Base-by-base conservation (phyloP, 53 echinoderm and acorn worm genomes). In the Crossaster papposus region DNA sequence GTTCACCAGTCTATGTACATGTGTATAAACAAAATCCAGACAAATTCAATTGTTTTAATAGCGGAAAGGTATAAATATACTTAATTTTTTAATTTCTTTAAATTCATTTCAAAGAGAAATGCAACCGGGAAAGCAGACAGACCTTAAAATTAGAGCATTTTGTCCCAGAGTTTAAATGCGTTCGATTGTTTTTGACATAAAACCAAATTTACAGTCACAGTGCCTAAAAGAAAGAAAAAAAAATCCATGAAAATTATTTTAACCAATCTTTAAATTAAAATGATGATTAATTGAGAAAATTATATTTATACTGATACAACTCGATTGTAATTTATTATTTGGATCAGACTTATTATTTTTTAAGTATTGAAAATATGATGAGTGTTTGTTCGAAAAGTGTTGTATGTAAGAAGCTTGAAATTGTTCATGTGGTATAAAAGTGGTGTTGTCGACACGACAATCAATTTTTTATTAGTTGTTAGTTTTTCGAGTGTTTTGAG, bases 241-340 rank as follows among this genome's bases (percentile, higher is more conserved):
- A 32, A 72, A 28, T 1, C n/a, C 71, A 44, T 50, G 52, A 9
- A 20, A 33, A 54, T 20, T 14, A 24, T 15, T n/a, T 24, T 30
- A 52, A 30, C 30, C 7, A 10, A 36, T 81, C 34, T 63, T 32
- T 64, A 58, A 81, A 58, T 17, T 36, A 32, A 81, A 33, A 22
- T 34, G 65, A 82, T 29, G 2, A 35, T 12, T 58, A 63, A 81
- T 65, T 71, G 22, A 36, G 14, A 7, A 83, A 82, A 83, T 51
- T 52, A 24, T 85, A 85, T 85, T 73, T 85, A 85, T 85, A 85
- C 74, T 53, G 72, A 73, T 85, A 85, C 85, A 85, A 85, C 85
- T 85, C 85, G 54, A 85, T 31, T 72, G 74, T 72, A 85, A 73
- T 85, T 72, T 72, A 85, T 85, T 51, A 85, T 72, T 74, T 74